phyloP scores from a whole-genome alignment of 2,113 vertebrate species.

The Heterochromis multidens region DNA sequence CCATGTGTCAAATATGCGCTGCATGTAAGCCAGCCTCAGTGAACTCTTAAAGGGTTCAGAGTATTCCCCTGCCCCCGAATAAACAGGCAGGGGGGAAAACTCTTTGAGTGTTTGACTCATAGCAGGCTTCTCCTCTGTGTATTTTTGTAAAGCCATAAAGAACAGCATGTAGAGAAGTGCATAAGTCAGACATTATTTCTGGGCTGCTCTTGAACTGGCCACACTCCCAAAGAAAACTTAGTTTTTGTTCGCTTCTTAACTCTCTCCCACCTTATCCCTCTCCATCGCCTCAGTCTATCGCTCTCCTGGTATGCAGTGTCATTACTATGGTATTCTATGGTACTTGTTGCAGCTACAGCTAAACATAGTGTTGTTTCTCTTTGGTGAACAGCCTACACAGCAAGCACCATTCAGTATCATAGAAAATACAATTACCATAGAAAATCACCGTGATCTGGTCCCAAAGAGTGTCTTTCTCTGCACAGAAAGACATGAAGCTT shows the following conservation, averaged over 20 bases:
- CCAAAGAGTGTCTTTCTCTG: background rate
- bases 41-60: constrained; percentile 27
- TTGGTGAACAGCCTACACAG: background rate
- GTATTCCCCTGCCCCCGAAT: constrained; percentile 30
- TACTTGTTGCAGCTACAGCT: constrained; percentile 1
- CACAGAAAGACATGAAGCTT: background rate
- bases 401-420: background rate
- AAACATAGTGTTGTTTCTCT: background rate
- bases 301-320: constrained; percentile 40
- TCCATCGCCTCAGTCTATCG: constrained; percentile 37
- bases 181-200: constrained; percentile 64
- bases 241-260: constrained; percentile 39
- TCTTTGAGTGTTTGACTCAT: constrained; percentile 49
- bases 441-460: background rate
- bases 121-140: constrained; percentile 54
- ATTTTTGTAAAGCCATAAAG: constrained; percentile 67
- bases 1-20: constrained; percentile 21
- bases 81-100: constrained; percentile 46
- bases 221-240: constrained; percentile 32
- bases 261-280: constrained; percentile 15
- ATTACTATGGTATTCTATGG: constrained; percentile 54
- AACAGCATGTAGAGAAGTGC: constrained; percentile 44
- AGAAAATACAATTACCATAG: background rate
- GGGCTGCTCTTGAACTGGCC: constrained; percentile 30
- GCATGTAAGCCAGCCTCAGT: constrained; percentile 24